Base-by-base conservation (phyloP, 2,888 invertebrate genomes). In the Sthenelais limicola region DNA sequence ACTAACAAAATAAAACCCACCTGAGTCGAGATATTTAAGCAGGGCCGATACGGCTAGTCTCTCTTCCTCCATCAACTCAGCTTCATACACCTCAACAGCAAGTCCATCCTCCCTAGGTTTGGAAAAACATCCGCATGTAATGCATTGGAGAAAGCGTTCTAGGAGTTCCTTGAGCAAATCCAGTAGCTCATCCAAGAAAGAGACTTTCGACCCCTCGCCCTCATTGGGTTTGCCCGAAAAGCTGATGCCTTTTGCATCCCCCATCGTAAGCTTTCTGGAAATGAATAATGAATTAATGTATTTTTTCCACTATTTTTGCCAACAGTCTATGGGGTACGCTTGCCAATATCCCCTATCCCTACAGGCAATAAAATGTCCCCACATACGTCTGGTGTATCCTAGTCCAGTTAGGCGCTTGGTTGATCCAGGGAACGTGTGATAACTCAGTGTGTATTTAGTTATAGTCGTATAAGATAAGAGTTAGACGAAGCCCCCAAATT, bases 121-220 rank as follows among this genome's bases (percentile, higher is more conserved):
- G 7, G 77, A 78, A 72, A 79, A 79, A 77, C 84, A 84, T 5
- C 84, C 84, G 73, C 84, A 84, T 28, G 83, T 82, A 3, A 83
- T 32, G 67, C 79, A 81, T 56, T 78, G 79, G 26, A 84, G 67
- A 66, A 82, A 82, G 54, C 77, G 81, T 21, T 82, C 78, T 0
- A 84, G 77, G 5, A 83, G 35, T 52, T 73, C 74, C 71, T 78
- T 76, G 21, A 84, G 76, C 24, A 82, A n/a, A 15, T 72, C 72
- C 1, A 83, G 69, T 3, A 83, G 33, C 51, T 82, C 82, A 2
- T 82, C 82, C 21, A 80, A 21, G 0, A 79, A 74, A 48, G 74
- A 68, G 0, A 80, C 80, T 68, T 83, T 82, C 2, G 30, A 33
- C 32, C 18, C 30, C 30, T 56, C 12, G 38, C 38, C 62, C 35